Percentiles rank a stretch among this genome's conserved stretches.
phyloP scores from a whole-genome alignment of 2,888 invertebrate genomes.

The Drosophila koepferae region DNA sequence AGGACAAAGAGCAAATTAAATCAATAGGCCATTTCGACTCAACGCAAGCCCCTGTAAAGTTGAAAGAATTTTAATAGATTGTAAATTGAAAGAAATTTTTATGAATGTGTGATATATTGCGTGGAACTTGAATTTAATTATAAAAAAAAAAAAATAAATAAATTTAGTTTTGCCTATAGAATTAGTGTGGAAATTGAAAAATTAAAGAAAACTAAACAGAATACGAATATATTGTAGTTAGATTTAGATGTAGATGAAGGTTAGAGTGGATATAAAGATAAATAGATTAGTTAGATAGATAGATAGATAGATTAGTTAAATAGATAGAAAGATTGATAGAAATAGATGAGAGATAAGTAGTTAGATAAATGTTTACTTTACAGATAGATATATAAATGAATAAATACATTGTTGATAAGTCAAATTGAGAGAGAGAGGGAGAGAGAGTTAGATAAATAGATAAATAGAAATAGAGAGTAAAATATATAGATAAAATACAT shows the following conservation, averaged over 20 bases:
- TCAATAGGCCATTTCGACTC: conserved; percentile 35
- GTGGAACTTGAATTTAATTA: not conserved
- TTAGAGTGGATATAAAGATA: no score
- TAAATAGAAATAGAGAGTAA: no score
- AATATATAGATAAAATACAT: no score
- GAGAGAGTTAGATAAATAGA: no score
- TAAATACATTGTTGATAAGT: no score
- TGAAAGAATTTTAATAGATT: not conserved
- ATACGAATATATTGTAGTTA: no score
- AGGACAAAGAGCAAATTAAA: conserved; percentile 28
- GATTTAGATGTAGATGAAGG: no score
- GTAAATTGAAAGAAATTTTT: conserved; percentile 1
- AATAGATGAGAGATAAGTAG: not conserved
- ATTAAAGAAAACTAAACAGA: not conserved
- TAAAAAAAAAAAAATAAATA: not conserved
- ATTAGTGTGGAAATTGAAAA: not conserved
- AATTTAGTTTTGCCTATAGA: not conserved
- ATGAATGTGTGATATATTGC: not conserved
- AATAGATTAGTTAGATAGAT: no score
- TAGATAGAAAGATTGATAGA: no score
- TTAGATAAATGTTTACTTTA: not conserved
- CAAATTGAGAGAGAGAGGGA: no score
- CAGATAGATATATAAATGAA: not conserved
- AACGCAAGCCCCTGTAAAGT: conserved; percentile 25
- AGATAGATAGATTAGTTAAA: no score